phyloP scores from a whole-genome alignment of 2,888 invertebrate species.

The Drosophila atripex region DNA sequence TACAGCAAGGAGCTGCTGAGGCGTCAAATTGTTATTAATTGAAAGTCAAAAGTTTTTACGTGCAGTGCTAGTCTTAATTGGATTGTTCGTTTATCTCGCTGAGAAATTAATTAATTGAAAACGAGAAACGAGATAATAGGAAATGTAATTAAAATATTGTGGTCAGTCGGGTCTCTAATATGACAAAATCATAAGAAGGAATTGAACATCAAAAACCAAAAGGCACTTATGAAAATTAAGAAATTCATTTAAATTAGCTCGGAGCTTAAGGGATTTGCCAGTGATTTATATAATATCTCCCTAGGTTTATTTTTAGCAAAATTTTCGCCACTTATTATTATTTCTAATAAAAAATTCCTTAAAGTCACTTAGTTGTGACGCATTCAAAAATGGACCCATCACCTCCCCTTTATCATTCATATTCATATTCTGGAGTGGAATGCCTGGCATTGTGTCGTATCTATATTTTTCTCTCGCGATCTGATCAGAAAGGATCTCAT shows the following conservation, averaged over 20 bases:
- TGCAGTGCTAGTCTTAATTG: constrained; percentile 66
- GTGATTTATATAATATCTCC: background rate
- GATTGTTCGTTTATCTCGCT: constrained; percentile 53
- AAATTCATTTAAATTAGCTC: background rate
- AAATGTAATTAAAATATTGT: constrained; percentile 11
- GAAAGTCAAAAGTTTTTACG: constrained; percentile 67
- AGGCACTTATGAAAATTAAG: background rate
- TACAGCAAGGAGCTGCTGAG: constrained; percentile 42
- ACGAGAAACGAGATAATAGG: background rate
- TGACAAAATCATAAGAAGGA: background rate
- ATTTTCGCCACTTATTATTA: background rate
- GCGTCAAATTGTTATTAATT: constrained; percentile 82
- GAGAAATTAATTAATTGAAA: constrained; percentile 45
- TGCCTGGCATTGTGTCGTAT: constrained; percentile 36
- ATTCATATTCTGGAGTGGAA: constrained; percentile 41
- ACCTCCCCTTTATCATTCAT: constrained; percentile 28
- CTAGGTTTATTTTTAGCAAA: background rate
- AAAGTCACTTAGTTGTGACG: constrained; percentile 24
- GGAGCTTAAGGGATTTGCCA: background rate
- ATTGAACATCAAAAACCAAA: background rate
- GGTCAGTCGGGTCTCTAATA: constrained; percentile 5
- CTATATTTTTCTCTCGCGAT: constrained; percentile 42
- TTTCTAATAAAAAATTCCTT: constrained; percentile 19
- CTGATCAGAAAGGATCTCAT: constrained; percentile 35
- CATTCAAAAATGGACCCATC: constrained; percentile 3